A percentile compares a stretch with the other conserved stretches of the same genome.
phyloP scores from a whole-genome alignment of 64 coral and sea anemone species.

The Porites australiensis region DNA sequence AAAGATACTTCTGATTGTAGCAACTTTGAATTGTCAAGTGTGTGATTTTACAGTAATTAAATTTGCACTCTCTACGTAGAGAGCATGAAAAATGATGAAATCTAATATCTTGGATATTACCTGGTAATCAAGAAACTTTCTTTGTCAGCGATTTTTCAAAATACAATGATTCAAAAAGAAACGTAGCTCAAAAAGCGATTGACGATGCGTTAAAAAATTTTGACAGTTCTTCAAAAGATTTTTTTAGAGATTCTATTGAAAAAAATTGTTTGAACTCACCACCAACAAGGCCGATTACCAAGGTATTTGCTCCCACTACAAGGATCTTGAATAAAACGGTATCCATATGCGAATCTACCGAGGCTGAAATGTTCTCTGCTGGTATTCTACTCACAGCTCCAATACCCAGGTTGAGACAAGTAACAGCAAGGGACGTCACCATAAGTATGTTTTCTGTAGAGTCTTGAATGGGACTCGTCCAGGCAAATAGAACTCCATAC shows the following conservation, averaged over 20 bases:
- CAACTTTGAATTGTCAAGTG: too few species aligned
- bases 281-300: constrained; percentile 27
- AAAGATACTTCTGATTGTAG: neutral
- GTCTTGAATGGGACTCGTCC: neutral
- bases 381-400: constrained; percentile 10
- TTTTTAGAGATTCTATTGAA: too few species aligned
- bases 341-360: constrained; percentile 21
- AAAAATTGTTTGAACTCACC: neutral
- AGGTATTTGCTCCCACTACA: constrained; percentile 31
- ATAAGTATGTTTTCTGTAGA: neutral
- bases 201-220: too few species aligned
- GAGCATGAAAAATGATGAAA: too few species aligned
- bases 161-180: too few species aligned
- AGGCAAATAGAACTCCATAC: neutral
- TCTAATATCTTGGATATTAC: too few species aligned
- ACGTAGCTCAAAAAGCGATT: too few species aligned
- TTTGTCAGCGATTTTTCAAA: too few species aligned
- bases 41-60: too few species aligned
- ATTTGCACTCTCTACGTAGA: neutral
- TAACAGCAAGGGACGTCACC: neutral
- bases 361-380: constrained; percentile 1
- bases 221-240: too few species aligned
- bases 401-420: neutral
- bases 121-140: too few species aligned
- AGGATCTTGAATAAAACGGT: constrained; percentile 35